Evolutionary conservation across 2,797 vertebrate genomes (phyloP).

Genomic region (Ctenochaetus hawaiiensis): DNA sequence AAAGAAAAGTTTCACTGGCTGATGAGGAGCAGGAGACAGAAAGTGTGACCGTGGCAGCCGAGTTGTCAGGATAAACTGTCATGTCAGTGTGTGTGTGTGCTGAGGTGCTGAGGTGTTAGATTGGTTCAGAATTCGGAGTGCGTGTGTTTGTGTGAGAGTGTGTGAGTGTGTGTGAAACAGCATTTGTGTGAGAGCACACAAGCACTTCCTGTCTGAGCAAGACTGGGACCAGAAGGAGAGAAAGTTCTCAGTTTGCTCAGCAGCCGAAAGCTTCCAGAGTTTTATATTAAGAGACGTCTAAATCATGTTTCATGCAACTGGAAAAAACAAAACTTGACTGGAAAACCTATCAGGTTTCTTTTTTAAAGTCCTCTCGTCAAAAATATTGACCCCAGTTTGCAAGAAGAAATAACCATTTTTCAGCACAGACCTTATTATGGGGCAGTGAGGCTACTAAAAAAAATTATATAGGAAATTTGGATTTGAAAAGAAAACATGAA

Average conservation of each 20-base stretch:
- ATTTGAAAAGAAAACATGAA: not conserved
- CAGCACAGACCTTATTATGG: not conserved
- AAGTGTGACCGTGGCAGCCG: slow-evolving; percentile 42
- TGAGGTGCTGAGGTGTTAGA: not conserved
- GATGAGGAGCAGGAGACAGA: slow-evolving; percentile 42
- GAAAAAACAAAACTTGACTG: not conserved
- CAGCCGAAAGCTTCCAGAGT: slow-evolving; percentile 32
- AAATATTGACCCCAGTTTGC: not conserved
- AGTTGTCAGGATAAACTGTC: slow-evolving; percentile 30
- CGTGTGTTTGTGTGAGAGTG: slow-evolving; percentile 22
- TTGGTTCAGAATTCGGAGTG: slow-evolving; percentile 14
- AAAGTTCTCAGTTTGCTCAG: slow-evolving; percentile 46
- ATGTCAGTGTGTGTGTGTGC: slow-evolving; percentile 4
- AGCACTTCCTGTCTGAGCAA: slow-evolving; percentile 70
- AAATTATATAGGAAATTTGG: not conserved
- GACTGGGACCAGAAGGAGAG: slow-evolving; percentile 58
- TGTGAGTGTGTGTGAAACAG: slow-evolving; percentile 22
- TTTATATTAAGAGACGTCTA: no score
- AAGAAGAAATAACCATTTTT: not conserved
- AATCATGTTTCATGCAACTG: slow-evolving; percentile 13
- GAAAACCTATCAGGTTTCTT: not conserved
- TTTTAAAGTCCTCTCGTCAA: not conserved
- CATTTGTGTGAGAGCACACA: slow-evolving; percentile 52
- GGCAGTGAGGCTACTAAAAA: not conserved
- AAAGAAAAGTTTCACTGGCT: slow-evolving; percentile 45